Evolutionary conservation across 1,140 invertebrate genomes (phyloP).

Genomic region (Charaxes varanes): DNA sequence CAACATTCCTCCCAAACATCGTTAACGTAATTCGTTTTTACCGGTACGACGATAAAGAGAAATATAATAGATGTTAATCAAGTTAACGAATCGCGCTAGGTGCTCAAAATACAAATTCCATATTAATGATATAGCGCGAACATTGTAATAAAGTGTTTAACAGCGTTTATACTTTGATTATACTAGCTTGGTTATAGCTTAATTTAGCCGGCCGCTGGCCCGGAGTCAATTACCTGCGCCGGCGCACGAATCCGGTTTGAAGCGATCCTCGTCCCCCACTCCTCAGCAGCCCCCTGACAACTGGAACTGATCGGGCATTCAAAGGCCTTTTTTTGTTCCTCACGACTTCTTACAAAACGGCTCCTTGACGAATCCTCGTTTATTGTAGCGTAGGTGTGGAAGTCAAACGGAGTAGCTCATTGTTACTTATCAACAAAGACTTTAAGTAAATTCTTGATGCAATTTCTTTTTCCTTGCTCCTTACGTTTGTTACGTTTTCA

Average conservation of each 20-base stretch:
- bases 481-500: too few relatives aligned
- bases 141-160: slow-evolving; percentile 41
- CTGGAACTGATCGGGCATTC: slow-evolving; percentile 36
- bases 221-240: slow-evolving; percentile 67
- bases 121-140: slow-evolving; percentile 27
- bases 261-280: slow-evolving; percentile 24
- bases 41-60: too few relatives aligned
- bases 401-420: too few relatives aligned
- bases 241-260: slow-evolving; percentile 56
- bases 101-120: slow-evolving; percentile 14
- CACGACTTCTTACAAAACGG: slow-evolving; percentile 13
- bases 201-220: slow-evolving; percentile 49
- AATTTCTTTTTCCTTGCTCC: too few relatives aligned
- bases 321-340: slow-evolving; percentile 25
- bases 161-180: slow-evolving; percentile 49
- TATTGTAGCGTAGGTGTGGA: slow-evolving; percentile 7
- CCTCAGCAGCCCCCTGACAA: slow-evolving; percentile 18
- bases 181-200: slow-evolving; percentile 61
- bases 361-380: slow-evolving; percentile 26
- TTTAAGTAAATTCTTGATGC: too few relatives aligned
- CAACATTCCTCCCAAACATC: too few relatives aligned
- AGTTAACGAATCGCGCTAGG: too few relatives aligned
- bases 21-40: too few relatives aligned
- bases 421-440: too few relatives aligned
- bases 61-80: too few relatives aligned